Base-by-base conservation (phyloP, 2,888 invertebrate genomes). In the Isotomurus palustris region DNA sequence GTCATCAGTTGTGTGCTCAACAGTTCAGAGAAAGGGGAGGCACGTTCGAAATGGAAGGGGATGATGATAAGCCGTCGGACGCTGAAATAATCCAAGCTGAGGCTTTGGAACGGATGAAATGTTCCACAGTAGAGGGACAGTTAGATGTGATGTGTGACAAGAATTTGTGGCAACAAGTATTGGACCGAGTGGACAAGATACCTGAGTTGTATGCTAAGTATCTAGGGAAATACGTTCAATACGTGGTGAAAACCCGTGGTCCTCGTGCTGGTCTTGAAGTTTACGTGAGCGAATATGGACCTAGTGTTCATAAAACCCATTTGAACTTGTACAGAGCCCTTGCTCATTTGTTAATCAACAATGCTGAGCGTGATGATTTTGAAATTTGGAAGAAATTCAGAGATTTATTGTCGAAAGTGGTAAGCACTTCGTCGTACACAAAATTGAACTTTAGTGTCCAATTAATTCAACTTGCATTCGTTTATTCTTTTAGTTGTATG, bases 81-180 rank as follows among this genome's bases (percentile, higher is more conserved):
- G n/a, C n/a, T n/a, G n/a, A n/a, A n/a, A n/a, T n/a, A n/a, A n/a
- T n/a, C 2, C 85, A 86, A 67, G 83, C 87, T 1, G 88, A 89
- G 64, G 85, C 85, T 71, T 75, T 91, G 55, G 88, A 87, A 10
- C 86, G 87, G 73, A 85, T 91, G 71, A 91, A 92, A 75, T n/a
- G n/a, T n/a, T n/a, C n/a, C n/a, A n/a, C n/a, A n/a, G 83, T 88
- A 0, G 81, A 86, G 21, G 85, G 86, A n/a, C 91, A 88, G 0
- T 76, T 92, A 60, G 91, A 92, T 72, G 77, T 79, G 66, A 72
- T 87, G n/a, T 86, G 86, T 3, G 85, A 87, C 69, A 86, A 88
- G 73, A 89, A 89, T 0, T 88, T 91, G 71, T 93, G 91, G 91
- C 81, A 81, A 10, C 84, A 88, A 68, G 88, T 91, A 52, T 79